These are phyloP conservation scores for Actinia tenebrosa DNA, from an alignment of 64 coral and sea anemone species.

Conservation along the genomic window DNA sequence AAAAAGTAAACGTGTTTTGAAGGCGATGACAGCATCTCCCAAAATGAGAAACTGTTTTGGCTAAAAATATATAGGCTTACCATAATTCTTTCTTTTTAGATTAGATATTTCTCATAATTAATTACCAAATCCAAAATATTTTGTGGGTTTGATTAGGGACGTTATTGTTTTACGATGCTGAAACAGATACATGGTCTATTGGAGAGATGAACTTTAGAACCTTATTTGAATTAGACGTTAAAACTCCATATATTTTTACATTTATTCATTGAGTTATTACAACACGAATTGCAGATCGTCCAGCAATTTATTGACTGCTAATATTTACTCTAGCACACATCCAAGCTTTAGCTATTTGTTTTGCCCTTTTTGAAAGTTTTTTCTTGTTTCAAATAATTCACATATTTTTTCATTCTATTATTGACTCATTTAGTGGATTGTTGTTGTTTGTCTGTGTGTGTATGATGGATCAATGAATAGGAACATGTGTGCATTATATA, in stretches of 20 bases:
- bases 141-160: neutral
- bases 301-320: neutral
- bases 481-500: neutral
- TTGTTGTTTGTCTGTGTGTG: neutral
- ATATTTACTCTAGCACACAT: neutral
- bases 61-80: neutral
- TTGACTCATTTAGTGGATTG: neutral
- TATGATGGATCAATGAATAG: neutral
- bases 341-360: neutral
- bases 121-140: neutral
- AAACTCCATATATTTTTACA: too few species aligned
- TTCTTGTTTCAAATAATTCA: neutral
- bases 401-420: neutral
- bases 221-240: neutral
- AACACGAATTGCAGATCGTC: neutral
- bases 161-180: neutral
- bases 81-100: neutral
- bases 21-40: neutral
- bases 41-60: neutral
- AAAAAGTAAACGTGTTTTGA: too few species aligned
- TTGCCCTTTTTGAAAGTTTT: neutral
- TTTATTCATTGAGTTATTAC: too few species aligned
- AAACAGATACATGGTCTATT: neutral
- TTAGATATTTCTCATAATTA: neutral
- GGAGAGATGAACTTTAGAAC: neutral